Evolutionary conservation across 64 coral and sea anemone species (phyloP).

Genomic region (Montipora cactus): DNA sequence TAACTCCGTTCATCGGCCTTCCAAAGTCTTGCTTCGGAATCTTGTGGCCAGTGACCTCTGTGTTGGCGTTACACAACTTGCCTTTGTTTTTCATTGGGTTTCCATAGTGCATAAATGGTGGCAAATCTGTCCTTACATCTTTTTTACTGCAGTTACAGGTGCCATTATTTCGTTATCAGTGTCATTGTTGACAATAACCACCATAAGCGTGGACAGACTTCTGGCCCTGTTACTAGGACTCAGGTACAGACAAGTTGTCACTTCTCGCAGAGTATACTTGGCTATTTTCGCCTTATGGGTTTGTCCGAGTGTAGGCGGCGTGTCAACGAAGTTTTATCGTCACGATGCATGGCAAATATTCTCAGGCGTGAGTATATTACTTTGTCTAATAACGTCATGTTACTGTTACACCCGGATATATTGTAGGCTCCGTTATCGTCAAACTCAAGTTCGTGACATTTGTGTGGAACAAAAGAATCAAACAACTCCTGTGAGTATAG

Average conservation of each 20-base stretch:
- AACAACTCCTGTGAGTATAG: too few relatives aligned
- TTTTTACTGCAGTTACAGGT: background rate
- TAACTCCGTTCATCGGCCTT: too few relatives aligned
- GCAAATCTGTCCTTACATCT: background rate
- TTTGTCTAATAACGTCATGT: background rate
- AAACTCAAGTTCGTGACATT: background rate
- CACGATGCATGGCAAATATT: background rate
- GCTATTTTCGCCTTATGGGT: background rate
- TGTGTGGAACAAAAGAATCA: background rate
- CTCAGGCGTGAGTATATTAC: too few relatives aligned
- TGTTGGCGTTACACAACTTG: background rate
- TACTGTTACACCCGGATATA: background rate
- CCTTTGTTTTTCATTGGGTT: too few relatives aligned
- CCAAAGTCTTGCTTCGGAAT: background rate
- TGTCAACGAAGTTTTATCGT: background rate
- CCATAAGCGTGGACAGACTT: background rate
- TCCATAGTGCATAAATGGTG: too few relatives aligned
- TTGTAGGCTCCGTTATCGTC: background rate
- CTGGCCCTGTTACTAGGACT: background rate
- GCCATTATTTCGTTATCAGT: background rate
- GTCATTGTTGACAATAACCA: background rate
- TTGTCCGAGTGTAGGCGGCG: background rate
- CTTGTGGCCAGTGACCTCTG: background rate
- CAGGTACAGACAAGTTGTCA: constrained; percentile 1
- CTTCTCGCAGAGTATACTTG: background rate